Base-by-base conservation (phyloP, 2,888 invertebrate species). In the Scrobipalpa costella region DNA sequence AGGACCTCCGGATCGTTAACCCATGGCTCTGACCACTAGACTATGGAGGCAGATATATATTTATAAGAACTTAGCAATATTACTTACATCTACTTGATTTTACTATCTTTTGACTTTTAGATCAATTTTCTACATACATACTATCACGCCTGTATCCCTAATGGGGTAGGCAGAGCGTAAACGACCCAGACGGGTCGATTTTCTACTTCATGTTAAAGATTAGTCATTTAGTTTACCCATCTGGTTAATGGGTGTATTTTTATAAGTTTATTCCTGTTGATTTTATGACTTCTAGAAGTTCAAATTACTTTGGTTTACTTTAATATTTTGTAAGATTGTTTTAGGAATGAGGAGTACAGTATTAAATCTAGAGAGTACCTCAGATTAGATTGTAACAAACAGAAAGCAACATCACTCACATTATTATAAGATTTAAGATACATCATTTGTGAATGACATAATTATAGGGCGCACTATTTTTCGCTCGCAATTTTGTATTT, bases 251-350 rank as follows among this genome's bases (percentile, higher is more conserved):
- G 50, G 50, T 27, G 7, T 52, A 52, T 21, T 21, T 52, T 52
- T 52, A 64, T 52, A 21, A 52, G 21, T 21, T 52, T 52, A 52
- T 52, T 52, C 21, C 9, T 52, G 50, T 52, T 52, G 27, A 52
- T 52, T 52, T 19, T 50, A 38, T 27, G 13, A 1, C 11, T 11
- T 8, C n/a, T 15, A 47, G 21, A 17, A 19, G 49, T 7, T 9
- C 2, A 21, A 49, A 19, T 21, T 19, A 52, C 13, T 27, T 52
- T 52, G 21, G 19, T 21, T 21, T 52, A 21, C 50, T 50, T 19
- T 52, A 21, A 13, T 19, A 19, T 50, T 19, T 49, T 19, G 1
- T 7, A 49, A 19, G 6, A 19, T 1, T 44, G n/a, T n/a, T 44
- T 36, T 36, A n/a, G 44, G 15, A 19, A 3, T 9, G 9, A 19